Percentiles rank a stretch among this genome's conserved stretches.
phyloP scores from a whole-genome alignment of 2,113 vertebrate species.

The Phylloscopus whistleri region DNA sequence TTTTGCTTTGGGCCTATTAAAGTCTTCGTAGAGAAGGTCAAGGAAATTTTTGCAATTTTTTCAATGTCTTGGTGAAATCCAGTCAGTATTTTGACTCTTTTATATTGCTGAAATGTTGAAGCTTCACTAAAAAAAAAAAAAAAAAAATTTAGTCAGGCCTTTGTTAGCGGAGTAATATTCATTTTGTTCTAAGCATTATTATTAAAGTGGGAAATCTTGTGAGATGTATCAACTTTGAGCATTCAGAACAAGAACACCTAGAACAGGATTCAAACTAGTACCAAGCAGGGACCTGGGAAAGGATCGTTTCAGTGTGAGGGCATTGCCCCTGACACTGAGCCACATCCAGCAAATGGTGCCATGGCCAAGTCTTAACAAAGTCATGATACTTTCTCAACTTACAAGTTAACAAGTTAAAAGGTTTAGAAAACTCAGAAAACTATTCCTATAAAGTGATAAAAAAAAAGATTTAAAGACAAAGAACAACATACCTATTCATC shows the following conservation, averaged over 20 bases:
- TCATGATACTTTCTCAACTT: not conserved
- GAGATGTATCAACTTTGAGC: not conserved
- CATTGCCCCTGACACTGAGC: not conserved
- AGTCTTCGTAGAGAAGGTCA: conserved; percentile 79
- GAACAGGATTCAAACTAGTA: not conserved
- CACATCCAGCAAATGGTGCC: not conserved
- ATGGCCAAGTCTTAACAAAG: not conserved
- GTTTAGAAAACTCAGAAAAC: not conserved
- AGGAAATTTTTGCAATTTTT: conserved; percentile 79
- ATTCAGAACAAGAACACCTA: not conserved
- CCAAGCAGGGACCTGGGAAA: not conserved
- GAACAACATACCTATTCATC: conserved; percentile 75
- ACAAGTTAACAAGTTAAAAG: not conserved
- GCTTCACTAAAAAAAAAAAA: conserved; percentile 71
- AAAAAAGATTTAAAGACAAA: not conserved
- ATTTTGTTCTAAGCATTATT: not conserved
- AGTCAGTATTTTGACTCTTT: conserved; percentile 77
- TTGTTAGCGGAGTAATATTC: not conserved
- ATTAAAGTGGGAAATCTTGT: not conserved
- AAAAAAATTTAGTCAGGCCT: not conserved
- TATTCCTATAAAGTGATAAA: not conserved
- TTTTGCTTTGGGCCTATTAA: conserved; percentile 83
- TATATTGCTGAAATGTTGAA: conserved; percentile 81
- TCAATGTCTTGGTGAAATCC: conserved; percentile 81
- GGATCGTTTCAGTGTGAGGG: not conserved